Conservation (phyloP, 2,888 invertebrate species). For the Mycalesis mineus region DNA sequence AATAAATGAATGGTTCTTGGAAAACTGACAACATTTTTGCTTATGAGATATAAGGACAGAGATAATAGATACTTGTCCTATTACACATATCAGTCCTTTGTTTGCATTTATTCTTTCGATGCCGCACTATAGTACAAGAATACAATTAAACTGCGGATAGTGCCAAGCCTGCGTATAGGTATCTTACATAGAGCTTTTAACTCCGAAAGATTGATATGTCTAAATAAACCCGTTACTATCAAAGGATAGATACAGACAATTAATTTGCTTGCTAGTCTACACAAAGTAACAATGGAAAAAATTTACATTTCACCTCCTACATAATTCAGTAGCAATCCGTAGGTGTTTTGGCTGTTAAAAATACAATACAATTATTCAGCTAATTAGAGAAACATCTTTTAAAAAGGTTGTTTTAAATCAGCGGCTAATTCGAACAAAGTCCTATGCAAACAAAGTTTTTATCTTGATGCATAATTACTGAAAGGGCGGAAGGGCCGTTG, state of each 20-base stretch:
- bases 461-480: conserved; percentile 61
- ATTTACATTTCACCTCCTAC: conserved; percentile 5
- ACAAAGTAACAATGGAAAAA: conserved; percentile 11
- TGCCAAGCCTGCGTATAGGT: too few relatives aligned
- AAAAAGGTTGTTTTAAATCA: conserved; percentile 11
- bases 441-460: conserved; percentile 53
- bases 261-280: not conserved
- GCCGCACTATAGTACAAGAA: too few relatives aligned
- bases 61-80: too few relatives aligned
- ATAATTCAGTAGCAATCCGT: conserved; percentile 8
- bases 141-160: too few relatives aligned
- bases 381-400: conserved; percentile 22
- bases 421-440: conserved; percentile 30
- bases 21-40: too few relatives aligned
- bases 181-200: too few relatives aligned
- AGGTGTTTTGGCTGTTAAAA: conserved; percentile 13
- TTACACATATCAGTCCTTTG: too few relatives aligned
- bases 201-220: too few relatives aligned
- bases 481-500: conserved; percentile 51
- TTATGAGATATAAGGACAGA: too few relatives aligned
- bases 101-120: too few relatives aligned
- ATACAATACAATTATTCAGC: conserved; percentile 20
- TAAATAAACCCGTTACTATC: not conserved
- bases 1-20: too few relatives aligned
- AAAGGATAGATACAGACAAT: not conserved